Conservation (phyloP, 2,113 vertebrate genomes). For the Hepsetus odoe region DNA sequence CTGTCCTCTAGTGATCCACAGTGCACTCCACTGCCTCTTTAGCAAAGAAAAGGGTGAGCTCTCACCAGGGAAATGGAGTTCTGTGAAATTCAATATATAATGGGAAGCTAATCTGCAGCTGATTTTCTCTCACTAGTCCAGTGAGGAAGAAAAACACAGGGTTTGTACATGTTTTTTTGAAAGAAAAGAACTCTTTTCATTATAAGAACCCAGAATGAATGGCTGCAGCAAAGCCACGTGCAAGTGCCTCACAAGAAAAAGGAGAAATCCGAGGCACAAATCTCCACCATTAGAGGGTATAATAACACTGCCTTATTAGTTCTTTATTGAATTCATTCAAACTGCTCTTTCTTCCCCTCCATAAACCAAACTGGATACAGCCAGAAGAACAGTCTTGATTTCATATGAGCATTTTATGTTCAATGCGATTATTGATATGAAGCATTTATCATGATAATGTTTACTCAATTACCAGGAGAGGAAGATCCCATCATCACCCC, state of each 20-base stretch:
- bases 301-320: too few species aligned
- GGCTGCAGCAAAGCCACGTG: too few species aligned
- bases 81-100: neutral
- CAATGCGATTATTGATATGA: neutral
- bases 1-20: neutral
- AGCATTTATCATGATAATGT: neutral
- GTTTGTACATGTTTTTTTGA: too few species aligned
- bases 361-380: too few species aligned
- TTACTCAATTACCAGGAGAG: too few species aligned
- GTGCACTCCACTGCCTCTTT: neutral
- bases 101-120: neutral
- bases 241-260: too few species aligned
- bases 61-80: neutral
- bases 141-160: neutral
- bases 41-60: conserved; percentile 7
- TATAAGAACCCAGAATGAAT: too few species aligned
- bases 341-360: too few species aligned
- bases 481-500: neutral
- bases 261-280: too few species aligned
- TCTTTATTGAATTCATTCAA: too few species aligned
- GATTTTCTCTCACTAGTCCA: neutral
- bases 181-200: too few species aligned
- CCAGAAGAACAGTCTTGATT: neutral
- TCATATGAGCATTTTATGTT: neutral
- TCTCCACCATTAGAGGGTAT: too few species aligned